These are phyloP conservation scores for Agrotis clavis DNA, from an alignment of 2,888 invertebrate species.

Conservation along the genomic window DNA sequence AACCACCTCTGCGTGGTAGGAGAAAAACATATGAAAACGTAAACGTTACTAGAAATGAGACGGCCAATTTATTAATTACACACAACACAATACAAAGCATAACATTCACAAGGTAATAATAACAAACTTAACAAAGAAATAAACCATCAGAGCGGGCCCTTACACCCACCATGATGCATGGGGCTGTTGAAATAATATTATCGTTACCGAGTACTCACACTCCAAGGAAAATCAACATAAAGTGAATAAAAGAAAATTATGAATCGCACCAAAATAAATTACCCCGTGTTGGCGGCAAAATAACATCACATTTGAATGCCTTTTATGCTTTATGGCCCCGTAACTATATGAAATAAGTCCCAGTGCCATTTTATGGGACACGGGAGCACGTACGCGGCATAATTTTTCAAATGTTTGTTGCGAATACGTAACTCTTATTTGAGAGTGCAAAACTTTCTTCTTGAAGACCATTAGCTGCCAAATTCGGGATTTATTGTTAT, in stretches of 20 bases:
- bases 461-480: constrained; percentile 10
- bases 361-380: constrained; percentile 87
- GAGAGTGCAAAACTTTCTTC: constrained; percentile 54
- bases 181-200: constrained; percentile 91
- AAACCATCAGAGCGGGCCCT: constrained; percentile 78
- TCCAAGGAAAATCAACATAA: constrained; percentile 91
- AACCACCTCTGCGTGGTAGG: too few species aligned
- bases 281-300: constrained; percentile 91
- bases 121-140: constrained; percentile 85
- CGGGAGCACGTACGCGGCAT: constrained; percentile 87
- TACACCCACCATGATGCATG: constrained; percentile 83
- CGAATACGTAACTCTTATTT: constrained; percentile 67
- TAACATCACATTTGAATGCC: constrained; percentile 91
- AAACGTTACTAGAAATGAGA: constrained; percentile 8
- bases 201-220: constrained; percentile 89
- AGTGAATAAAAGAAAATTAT: constrained; percentile 92
- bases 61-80: constrained; percentile 61
- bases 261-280: constrained; percentile 91
- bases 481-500: constrained; percentile 34
- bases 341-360: constrained; percentile 90
- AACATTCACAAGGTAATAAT: constrained; percentile 74
- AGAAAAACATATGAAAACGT: background rate
- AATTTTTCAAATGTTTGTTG: constrained; percentile 86
- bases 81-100: constrained; percentile 60
- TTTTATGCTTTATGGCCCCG: constrained; percentile 90